phyloP scores from a whole-genome alignment of 2,113 vertebrate genomes.

The Girardinichthys multiradiatus region DNA sequence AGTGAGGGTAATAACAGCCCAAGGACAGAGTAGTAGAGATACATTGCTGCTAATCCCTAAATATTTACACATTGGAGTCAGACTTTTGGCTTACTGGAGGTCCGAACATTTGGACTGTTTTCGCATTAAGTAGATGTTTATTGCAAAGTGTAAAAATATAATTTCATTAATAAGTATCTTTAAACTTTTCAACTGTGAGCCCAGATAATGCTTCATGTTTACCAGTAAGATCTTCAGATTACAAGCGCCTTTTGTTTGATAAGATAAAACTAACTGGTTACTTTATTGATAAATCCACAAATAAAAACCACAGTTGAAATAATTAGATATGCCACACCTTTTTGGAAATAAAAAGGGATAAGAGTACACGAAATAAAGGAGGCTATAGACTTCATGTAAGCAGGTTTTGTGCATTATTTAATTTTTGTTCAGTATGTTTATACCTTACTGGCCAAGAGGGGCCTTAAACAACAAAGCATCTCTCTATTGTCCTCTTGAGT shows the following conservation, averaged over 20 bases:
- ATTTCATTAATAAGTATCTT: not conserved
- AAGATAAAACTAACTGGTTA: too few species aligned
- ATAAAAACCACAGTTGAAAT: not conserved
- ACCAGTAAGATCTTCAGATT: too few species aligned
- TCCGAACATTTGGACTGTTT: not conserved
- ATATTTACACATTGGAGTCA: constrained; percentile 5
- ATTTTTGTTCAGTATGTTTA: not conserved
- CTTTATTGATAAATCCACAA: not conserved
- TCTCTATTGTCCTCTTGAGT: not conserved
- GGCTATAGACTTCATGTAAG: not conserved
- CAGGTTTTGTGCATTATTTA: not conserved
- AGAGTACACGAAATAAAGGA: not conserved
- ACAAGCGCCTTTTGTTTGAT: too few species aligned
- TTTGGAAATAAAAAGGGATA: too few species aligned
- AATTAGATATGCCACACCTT: too few species aligned
- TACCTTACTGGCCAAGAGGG: not conserved
- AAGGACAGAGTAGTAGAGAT: constrained; percentile 1
- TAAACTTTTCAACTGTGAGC: not conserved
- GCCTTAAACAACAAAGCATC: not conserved
- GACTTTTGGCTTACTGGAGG: not conserved
- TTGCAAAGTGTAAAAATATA: not conserved
- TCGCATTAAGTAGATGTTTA: not conserved
- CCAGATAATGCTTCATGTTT: too few species aligned
- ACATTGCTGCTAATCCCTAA: not conserved
- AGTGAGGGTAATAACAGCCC: constrained; percentile 24